These are phyloP conservation scores for Drosophila kikkawai DNA, from an alignment of 1,140 invertebrate genomes.

Conservation along the genomic window DNA sequence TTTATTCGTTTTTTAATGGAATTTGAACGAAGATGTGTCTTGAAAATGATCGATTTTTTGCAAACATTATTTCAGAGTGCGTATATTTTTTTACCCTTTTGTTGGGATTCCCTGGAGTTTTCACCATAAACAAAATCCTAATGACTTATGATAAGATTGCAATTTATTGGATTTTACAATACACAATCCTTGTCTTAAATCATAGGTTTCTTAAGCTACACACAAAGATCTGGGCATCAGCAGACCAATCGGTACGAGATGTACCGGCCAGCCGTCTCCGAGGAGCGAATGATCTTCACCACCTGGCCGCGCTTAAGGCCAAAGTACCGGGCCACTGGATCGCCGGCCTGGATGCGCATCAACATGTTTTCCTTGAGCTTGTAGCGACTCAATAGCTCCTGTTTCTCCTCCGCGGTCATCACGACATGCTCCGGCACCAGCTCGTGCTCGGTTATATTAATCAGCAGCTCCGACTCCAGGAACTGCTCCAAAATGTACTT, in stretches of 20 bases:
- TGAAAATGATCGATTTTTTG: not conserved
- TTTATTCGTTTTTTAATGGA: no score
- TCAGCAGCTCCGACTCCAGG: constrained; percentile 98
- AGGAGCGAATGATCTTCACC: constrained; percentile 98
- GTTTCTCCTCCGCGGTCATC: constrained; percentile 98
- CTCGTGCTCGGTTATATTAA: constrained; percentile 99
- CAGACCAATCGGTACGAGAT: constrained; percentile 99
- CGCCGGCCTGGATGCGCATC: constrained; percentile 99
- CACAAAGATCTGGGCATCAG: constrained; percentile 85
- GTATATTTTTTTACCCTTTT: no score
- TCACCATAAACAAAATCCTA: not conserved
- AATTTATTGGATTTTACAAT: constrained; percentile 23
- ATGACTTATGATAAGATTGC: constrained; percentile 2
- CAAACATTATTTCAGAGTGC: not conserved
- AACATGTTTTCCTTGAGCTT: constrained; percentile 99
- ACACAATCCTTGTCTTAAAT: constrained; percentile 17
- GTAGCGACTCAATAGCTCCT: constrained; percentile 92
- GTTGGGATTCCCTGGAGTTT: no score
- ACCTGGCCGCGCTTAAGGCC: constrained; percentile 89
- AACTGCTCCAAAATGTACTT: constrained; percentile 99
- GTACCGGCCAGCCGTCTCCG: constrained; percentile 99
- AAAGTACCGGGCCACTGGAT: constrained; percentile 95
- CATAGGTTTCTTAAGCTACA: constrained; percentile 22
- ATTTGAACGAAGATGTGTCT: no score
- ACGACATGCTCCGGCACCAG: constrained; percentile 99